Evolutionary conservation across 1,140 invertebrate species (phyloP).

Genomic region (Latrodectus geometricus): DNA sequence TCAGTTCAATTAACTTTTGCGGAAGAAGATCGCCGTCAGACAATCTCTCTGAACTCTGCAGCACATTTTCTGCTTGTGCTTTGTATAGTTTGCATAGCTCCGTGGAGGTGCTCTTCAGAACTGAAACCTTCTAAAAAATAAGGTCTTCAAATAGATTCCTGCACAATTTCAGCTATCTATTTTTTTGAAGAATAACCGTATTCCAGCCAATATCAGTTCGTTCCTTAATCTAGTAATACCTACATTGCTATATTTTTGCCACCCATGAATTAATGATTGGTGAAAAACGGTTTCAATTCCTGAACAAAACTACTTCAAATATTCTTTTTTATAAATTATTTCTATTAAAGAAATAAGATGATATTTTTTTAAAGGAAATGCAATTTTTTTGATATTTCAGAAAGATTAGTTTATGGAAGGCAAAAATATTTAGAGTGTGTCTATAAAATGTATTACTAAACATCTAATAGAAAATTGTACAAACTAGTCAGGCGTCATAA

Average conservation of each 20-base stretch:
- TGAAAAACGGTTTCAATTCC: slow-evolving; percentile 7
- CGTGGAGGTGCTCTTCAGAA: background rate
- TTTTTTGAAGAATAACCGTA: slow-evolving; percentile 49
- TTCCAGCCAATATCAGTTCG: slow-evolving; percentile 49
- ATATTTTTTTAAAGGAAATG: slow-evolving; percentile 54
- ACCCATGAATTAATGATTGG: slow-evolving; percentile 42
- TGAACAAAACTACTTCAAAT: background rate
- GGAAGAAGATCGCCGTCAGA: no score
- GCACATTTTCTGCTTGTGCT: no score
- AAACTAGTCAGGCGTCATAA: slow-evolving; percentile 60
- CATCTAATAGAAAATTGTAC: slow-evolving; percentile 42
- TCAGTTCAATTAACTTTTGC: no score
- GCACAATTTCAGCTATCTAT: slow-evolving; percentile 17
- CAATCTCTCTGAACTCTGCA: no score
- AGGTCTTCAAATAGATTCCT: slow-evolving; percentile 1
- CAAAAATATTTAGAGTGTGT: slow-evolving; percentile 58
- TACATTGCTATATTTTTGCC: slow-evolving; percentile 52
- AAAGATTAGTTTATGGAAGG: slow-evolving; percentile 52
- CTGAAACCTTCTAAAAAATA: background rate
- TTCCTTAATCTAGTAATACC: slow-evolving; percentile 41
- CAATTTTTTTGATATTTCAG: slow-evolving; percentile 37
- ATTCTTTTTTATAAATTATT: slow-evolving; percentile 25
- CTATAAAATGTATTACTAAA: slow-evolving; percentile 25
- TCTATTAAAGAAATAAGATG: slow-evolving; percentile 1
- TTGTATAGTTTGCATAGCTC: no score